phyloP scores from a whole-genome alignment of 2,113 vertebrate species.

The Mixornis gularis region DNA sequence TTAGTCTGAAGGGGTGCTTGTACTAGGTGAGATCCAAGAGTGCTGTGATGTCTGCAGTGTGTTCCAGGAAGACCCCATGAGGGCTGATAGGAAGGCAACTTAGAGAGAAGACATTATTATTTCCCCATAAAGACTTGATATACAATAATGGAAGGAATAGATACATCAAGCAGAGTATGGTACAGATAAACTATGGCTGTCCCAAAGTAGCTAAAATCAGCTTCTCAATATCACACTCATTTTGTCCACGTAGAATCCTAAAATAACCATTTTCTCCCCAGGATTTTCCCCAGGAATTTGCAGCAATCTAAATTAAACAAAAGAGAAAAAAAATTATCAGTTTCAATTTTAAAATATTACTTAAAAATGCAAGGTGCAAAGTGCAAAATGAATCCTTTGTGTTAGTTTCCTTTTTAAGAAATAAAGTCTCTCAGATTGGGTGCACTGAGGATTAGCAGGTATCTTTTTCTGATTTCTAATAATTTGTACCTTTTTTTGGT shows the following conservation, averaged over 20 bases:
- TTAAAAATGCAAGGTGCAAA: not conserved
- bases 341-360: not conserved
- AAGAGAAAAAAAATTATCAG: not conserved
- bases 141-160: not conserved
- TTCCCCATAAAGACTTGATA: not conserved
- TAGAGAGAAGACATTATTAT: not conserved
- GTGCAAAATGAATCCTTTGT: not conserved
- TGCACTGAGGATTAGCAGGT: not conserved
- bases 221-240: constrained; percentile 79
- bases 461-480: not conserved
- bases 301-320: constrained; percentile 67
- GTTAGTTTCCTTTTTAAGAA: not conserved
- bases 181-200: not conserved
- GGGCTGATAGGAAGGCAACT: not conserved
- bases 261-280: constrained; percentile 82
- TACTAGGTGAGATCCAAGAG: not conserved
- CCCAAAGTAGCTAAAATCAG: constrained; percentile 72
- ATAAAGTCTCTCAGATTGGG: not conserved
- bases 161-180: not conserved
- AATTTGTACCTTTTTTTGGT: not conserved
- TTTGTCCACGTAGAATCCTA: constrained; percentile 74
- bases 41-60: not conserved
- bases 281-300: constrained; percentile 77
- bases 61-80: not conserved
- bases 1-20: not conserved